Evolutionary conservation across 2,113 vertebrate genomes (phyloP), one percentile per base, ranked within the genome.

Genomic region (Capreolus pygargus): DNA sequence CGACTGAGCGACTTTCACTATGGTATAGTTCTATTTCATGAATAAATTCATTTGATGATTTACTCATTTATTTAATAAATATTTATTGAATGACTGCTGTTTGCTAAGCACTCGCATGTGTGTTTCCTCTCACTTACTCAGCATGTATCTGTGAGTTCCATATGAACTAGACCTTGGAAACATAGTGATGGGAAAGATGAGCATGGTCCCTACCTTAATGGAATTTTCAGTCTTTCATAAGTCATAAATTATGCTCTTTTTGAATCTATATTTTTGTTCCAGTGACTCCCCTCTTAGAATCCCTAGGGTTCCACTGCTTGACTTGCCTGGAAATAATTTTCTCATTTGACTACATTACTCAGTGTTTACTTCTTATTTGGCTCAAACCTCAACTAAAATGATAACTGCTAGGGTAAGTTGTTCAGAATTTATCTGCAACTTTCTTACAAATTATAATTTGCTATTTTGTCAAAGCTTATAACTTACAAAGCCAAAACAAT

Each of bases 291-390:
- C 43, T 94, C 57, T 61, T 45, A 57, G 64, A 67, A 81, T 61
- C 15, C 43, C 30, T 54, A 30, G 30, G 50, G 28, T 76, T 1
- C 74, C 70, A 13, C 28, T 57, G 28, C 8, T 60, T 92, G 16
- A 60, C 21, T 85, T 89, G 60, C 19, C 91, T 98, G 96, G 94
- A 90, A 97, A 96, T 93, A 43, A 95, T 95, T 84, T 93, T 60
- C 64, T 95, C 76, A 88, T 88, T 89, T 94, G 86, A 57, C 30
- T 84, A 5, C n/a, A 27, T 90, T 78, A 43, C 89, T 92, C 30
- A 45, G 78, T 94, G 33, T 91, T 90, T 50, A 94, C 36, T 96
- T 97, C 95, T 94, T 87, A 19, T 89, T 96, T 97, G 70, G 61
- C 84, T 88, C 33, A 78, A 92, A 95, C 7, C 14, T 94, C 61